A percentile compares a stretch with the other conserved stretches of the same genome.
phyloP scores from a whole-genome alignment of 2,797 vertebrate species.

The Oreonectes daqikongensis region DNA sequence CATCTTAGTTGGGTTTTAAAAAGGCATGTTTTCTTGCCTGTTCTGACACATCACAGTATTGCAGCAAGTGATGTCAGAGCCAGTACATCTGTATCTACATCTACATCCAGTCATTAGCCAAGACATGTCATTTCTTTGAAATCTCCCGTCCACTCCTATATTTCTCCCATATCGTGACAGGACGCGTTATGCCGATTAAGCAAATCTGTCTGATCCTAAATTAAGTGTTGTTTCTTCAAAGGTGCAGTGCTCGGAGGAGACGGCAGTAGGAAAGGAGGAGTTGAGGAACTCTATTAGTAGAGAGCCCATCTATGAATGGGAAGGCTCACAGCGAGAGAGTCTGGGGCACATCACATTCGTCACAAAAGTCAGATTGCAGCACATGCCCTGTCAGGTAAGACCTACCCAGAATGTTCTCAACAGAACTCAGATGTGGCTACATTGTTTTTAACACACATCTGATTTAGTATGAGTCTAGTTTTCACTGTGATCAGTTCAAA shows the following conservation, averaged over 20 bases:
- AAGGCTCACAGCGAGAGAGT: constrained; percentile 82
- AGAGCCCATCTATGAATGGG: constrained; percentile 84
- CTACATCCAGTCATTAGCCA: constrained; percentile 34
- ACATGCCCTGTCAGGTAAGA: constrained; percentile 90
- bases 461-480: too few relatives aligned
- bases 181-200: background rate
- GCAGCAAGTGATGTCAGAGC: constrained; percentile 49
- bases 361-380: constrained; percentile 90
- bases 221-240: constrained; percentile 9
- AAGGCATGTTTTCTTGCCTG: constrained; percentile 42
- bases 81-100: too few relatives aligned
- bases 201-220: constrained; percentile 3
- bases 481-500: too few relatives aligned
- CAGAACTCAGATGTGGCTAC: background rate
- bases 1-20: constrained; percentile 59
- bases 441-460: background rate
- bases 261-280: constrained; percentile 72
- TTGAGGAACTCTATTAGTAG: constrained; percentile 85
- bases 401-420: constrained; percentile 3
- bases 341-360: constrained; percentile 83
- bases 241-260: constrained; percentile 64
- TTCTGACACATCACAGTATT: constrained; percentile 65
- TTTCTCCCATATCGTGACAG: background rate
- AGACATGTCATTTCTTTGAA: constrained; percentile 15
- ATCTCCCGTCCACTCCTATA: background rate